Percentiles rank a stretch among this genome's conserved stretches.
These are phyloP conservation scores for Baronia brevicornis DNA, from an alignment of 2,888 invertebrate species.

Conservation along the genomic window DNA sequence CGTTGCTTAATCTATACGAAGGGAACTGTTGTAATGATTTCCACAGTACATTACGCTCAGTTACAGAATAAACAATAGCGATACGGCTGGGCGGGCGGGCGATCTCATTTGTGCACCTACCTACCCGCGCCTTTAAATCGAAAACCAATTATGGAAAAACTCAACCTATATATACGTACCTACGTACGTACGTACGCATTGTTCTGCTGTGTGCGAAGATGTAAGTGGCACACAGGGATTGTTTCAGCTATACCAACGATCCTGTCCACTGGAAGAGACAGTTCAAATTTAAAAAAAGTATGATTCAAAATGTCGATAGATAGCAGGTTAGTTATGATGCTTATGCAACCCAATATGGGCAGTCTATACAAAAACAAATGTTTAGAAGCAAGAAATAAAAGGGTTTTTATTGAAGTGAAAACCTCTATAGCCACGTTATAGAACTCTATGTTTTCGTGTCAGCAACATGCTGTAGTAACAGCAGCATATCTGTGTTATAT, in stretches of 20 bases:
- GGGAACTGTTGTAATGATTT: too few species aligned
- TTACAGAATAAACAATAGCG: constrained; percentile 5
- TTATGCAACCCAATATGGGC: too few species aligned
- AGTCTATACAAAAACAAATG: too few species aligned
- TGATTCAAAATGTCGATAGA: too few species aligned
- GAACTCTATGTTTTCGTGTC: too few species aligned
- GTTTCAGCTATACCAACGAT: not conserved
- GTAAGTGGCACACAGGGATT: constrained; percentile 5
- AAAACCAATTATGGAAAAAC: constrained; percentile 72
- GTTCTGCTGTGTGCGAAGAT: constrained; percentile 30
- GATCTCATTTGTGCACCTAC: constrained; percentile 17
- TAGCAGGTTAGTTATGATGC: too few species aligned
- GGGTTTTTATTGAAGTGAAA: too few species aligned
- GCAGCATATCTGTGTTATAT: too few species aligned
- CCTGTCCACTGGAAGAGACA: constrained; percentile 3
- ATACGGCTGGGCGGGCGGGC: constrained; percentile 18
- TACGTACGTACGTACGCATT: constrained; percentile 26
- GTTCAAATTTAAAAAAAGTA: not conserved
- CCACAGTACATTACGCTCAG: not conserved
- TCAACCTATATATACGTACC: constrained; percentile 45
- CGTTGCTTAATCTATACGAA: not conserved
- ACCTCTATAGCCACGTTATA: too few species aligned
- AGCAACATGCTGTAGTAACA: too few species aligned
- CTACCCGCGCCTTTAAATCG: constrained; percentile 30
- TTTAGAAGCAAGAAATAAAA: too few species aligned